Percentiles rank a stretch among this genome's conserved stretches.
Conservation (phyloP, 2,888 invertebrate genomes). For the Calameuta idolon region DNA sequence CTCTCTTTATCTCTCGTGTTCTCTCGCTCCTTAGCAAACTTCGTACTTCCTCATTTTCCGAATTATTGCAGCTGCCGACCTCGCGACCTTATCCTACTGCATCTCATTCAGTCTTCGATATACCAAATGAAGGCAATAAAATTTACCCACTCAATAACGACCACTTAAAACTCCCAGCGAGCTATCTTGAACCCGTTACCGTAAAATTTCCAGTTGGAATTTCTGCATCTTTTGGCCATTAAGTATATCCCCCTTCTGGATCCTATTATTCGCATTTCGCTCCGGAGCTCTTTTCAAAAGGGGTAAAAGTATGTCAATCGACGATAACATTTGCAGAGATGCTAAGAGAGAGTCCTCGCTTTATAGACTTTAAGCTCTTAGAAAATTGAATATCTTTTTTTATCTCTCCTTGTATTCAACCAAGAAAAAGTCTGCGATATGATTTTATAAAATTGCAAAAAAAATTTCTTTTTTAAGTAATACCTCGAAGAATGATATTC, state of each 20-base stretch:
- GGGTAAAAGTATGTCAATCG: background rate
- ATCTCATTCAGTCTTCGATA: background rate
- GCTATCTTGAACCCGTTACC: background rate
- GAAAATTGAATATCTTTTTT: background rate
- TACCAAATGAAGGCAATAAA: conserved; percentile 2
- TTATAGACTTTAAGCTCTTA: background rate
- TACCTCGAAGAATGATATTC: background rate
- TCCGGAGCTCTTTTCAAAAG: background rate
- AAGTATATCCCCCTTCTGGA: background rate
- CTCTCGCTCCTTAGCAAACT: background rate
- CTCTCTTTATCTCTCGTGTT: too few species aligned
- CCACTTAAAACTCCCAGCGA: conserved; percentile 4
- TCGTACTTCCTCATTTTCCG: background rate
- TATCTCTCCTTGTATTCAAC: background rate
- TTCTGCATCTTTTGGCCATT: background rate
- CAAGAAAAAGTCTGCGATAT: background rate
- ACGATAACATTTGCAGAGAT: background rate
- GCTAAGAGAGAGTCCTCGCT: background rate
- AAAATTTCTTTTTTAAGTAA: background rate
- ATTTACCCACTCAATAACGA: conserved; percentile 5
- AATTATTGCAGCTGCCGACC: background rate
- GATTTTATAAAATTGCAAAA: background rate
- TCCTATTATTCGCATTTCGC: background rate
- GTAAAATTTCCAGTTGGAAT: background rate
- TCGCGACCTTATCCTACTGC: background rate